Percentiles rank a stretch among this genome's conserved stretches.
These are phyloP conservation scores for Propithecus perrieri DNA, from an alignment of 2,797 vertebrate genomes.

Conservation along the genomic window DNA sequence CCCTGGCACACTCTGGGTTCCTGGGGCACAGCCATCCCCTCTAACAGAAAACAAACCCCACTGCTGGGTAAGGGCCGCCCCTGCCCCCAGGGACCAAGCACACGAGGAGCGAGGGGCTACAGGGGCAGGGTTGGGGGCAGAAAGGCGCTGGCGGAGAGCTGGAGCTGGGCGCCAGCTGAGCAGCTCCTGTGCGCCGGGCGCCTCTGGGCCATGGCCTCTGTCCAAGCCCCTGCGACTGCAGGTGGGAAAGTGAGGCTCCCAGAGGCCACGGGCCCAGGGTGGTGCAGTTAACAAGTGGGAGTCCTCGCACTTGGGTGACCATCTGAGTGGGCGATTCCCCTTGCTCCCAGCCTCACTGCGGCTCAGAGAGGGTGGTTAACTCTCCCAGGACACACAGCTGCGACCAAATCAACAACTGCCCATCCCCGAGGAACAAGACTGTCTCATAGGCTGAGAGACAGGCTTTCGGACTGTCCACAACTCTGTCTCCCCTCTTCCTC, in stretches of 20 bases:
- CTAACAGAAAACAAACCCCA: background rate
- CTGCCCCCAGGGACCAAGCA: background rate
- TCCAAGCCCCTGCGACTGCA: background rate
- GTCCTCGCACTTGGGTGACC: too few species aligned
- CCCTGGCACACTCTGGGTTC: too few species aligned
- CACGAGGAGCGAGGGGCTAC: background rate
- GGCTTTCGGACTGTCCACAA: background rate
- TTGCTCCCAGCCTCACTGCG: too few species aligned
- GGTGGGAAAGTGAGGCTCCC: background rate
- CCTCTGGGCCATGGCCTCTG: fast-evolving
- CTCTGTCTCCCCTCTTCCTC: background rate
- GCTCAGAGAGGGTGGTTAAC: background rate
- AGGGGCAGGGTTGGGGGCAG: background rate
- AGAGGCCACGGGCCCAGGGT: background rate
- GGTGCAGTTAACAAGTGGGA: too few species aligned
- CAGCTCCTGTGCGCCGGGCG: background rate
- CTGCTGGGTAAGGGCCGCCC: background rate
- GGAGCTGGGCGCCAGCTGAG: background rate
- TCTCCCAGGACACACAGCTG: background rate
- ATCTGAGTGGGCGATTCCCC: background rate
- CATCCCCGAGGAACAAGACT: background rate
- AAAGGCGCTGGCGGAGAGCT: background rate
- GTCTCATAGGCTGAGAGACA: background rate
- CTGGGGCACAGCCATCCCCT: background rate
- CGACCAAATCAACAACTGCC: fast-evolving